Percentiles rank a stretch among this genome's conserved stretches.
These are phyloP conservation scores for Callipepla squamata DNA, from an alignment of 2,113 vertebrate genomes.

Conservation along the genomic window DNA sequence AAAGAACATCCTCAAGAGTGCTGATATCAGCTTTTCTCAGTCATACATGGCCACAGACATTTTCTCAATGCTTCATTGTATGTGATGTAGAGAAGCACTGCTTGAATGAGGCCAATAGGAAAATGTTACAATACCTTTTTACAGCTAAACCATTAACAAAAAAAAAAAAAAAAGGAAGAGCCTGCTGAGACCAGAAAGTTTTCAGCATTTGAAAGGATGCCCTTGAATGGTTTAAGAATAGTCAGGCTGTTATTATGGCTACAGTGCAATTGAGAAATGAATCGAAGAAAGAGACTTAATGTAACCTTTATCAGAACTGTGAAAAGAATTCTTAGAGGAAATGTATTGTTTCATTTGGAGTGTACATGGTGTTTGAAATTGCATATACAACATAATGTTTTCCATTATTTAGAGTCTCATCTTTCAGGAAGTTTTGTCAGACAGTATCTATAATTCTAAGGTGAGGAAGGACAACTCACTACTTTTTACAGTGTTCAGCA, in stretches of 20 bases:
- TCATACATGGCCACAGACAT: not conserved
- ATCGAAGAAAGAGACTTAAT: not conserved
- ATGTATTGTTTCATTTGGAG: not conserved
- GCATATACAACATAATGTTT: not conserved
- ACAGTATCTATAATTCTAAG: not conserved
- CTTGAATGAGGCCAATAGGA: conserved; percentile 33
- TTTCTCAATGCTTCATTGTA: conserved; percentile 22
- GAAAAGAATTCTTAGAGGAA: conserved; percentile 9
- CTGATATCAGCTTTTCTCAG: conserved; percentile 48
- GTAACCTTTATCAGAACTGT: not conserved
- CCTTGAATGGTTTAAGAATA: conserved; percentile 53
- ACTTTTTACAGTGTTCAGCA: not conserved
- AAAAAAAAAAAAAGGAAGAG: not conserved
- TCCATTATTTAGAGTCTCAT: not conserved
- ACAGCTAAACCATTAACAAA: not conserved
- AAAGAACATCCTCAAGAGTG: conserved; percentile 16
- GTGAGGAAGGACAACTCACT: not conserved
- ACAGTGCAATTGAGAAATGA: conserved; percentile 2
- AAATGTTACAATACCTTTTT: conserved; percentile 2
- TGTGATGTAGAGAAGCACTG: not conserved
- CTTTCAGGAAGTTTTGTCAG: not conserved
- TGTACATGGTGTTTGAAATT: not conserved
- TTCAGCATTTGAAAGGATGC: conserved; percentile 23
- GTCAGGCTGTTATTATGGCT: not conserved
- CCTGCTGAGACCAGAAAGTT: conserved; percentile 29